A percentile compares a stretch with the other conserved stretches of the same genome.
These are phyloP conservation scores for Gambelia wislizenii DNA, from an alignment of 2,797 vertebrate genomes.

Conservation along the genomic window DNA sequence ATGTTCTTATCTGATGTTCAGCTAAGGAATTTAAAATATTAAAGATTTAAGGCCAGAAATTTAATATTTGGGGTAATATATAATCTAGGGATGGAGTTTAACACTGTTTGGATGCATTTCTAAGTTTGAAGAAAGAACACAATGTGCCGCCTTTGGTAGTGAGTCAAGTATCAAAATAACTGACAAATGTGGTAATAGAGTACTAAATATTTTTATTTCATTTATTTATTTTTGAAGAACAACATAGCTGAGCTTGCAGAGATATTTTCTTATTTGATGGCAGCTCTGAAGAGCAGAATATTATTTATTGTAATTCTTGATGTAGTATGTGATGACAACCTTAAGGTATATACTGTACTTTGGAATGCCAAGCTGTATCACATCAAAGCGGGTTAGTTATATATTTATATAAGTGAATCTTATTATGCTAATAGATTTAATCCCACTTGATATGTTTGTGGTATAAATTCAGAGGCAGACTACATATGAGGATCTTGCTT, in stretches of 20 bases:
- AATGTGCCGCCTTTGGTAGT: conserved; percentile 32
- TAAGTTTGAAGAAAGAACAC: conserved; percentile 44
- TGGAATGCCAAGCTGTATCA: background rate
- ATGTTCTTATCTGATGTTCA: background rate
- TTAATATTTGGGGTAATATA: conserved; percentile 3
- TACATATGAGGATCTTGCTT: background rate
- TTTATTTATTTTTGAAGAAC: background rate
- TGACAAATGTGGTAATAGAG: conserved; percentile 30
- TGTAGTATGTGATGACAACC: background rate
- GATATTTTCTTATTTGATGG: background rate
- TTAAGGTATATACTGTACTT: background rate
- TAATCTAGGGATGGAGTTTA: conserved; percentile 18
- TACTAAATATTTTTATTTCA: conserved; percentile 7
- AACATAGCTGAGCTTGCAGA: background rate
- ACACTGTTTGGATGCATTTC: conserved; percentile 23
- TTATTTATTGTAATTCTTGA: background rate
- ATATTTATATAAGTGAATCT: conserved; percentile 2
- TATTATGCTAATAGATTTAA: background rate
- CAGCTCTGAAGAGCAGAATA: background rate
- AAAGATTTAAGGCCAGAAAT: background rate
- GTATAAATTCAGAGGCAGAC: background rate
- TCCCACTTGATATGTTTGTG: background rate
- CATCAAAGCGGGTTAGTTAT: accelerated
- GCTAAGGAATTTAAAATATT: background rate
- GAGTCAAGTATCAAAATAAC: conserved; percentile 39